Conservation (phyloP, 2,113 vertebrate genomes). For the Callionymus lyra region DNA sequence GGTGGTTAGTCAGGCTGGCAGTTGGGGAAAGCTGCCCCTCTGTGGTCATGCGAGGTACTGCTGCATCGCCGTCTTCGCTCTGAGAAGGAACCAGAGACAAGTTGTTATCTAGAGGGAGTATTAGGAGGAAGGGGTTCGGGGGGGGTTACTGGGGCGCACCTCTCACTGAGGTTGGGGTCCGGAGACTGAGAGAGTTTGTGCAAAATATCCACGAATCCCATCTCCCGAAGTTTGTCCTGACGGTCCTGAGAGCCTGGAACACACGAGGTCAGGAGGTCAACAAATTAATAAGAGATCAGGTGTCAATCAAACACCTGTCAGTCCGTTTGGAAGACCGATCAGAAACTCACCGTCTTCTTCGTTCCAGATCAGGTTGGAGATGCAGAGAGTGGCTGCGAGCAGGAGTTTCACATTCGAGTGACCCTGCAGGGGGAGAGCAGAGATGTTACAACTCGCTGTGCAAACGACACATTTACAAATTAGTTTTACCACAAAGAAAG, state of each 20-base stretch:
- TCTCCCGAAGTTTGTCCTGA: constrained; percentile 92
- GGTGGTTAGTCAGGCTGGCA: constrained; percentile 53
- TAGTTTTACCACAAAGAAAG: no score
- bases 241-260: constrained; percentile 88
- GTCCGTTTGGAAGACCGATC: background rate
- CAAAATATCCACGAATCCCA: constrained; percentile 95
- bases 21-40: constrained; percentile 52
- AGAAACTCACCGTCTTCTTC: constrained; percentile 84
- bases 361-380: constrained; percentile 98
- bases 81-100: constrained; percentile 45
- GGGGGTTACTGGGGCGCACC: constrained; percentile 60
- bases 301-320: background rate
- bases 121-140: background rate
- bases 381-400: constrained; percentile 92
- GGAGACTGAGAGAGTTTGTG: constrained; percentile 91
- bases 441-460: no score
- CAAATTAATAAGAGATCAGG: background rate
- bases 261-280: background rate
- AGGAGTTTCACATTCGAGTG: constrained; percentile 96
- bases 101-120: background rate
- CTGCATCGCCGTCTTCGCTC: constrained; percentile 96
- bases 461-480: no score
- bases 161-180: constrained; percentile 92
- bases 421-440: constrained; percentile 65
- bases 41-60: constrained; percentile 92